A percentile compares a stretch with the other conserved stretches of the same genome.
Evolutionary conservation across 2,888 invertebrate species (phyloP).

Genomic region (Hyposoter didymator): DNA sequence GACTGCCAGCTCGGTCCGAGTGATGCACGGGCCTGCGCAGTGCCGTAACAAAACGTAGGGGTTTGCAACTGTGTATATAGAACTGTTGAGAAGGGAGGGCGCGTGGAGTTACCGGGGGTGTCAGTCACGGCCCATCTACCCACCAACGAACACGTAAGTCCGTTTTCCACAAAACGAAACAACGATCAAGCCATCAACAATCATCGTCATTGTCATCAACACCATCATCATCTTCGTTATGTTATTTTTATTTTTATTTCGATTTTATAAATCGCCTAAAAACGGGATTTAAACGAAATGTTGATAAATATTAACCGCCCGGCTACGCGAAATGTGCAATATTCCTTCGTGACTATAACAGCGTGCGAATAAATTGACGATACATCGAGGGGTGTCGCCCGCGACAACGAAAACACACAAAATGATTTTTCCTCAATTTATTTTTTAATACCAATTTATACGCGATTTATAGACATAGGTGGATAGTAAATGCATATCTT

Average conservation of each 20-base stretch:
- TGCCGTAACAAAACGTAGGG: constrained; percentile 73
- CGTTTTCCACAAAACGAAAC: constrained; percentile 64
- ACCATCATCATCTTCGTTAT: constrained; percentile 24
- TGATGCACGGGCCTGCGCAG: constrained; percentile 78
- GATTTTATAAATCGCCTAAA: not conserved
- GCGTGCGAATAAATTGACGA: constrained; percentile 54
- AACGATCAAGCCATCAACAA: constrained; percentile 62
- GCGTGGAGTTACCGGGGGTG: constrained; percentile 82
- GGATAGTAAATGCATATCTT: not conserved
- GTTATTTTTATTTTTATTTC: not conserved
- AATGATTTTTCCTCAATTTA: not conserved
- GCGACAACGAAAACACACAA: constrained; percentile 34
- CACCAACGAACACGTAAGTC: constrained; percentile 83
- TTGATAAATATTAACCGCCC: constrained; percentile 41
- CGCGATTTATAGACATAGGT: not conserved
- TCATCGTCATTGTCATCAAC: constrained; percentile 45
- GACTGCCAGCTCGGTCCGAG: constrained; percentile 65
- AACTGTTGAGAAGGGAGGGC: constrained; percentile 74
- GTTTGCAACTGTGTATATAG: constrained; percentile 66
- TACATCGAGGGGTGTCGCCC: constrained; percentile 52
- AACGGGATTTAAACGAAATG: not conserved
- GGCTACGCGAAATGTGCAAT: constrained; percentile 50
- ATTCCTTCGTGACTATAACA: constrained; percentile 35
- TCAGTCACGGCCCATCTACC: constrained; percentile 84
- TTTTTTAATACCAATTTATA: not conserved